These are phyloP conservation scores for Chloropsis cyanopogon DNA, from an alignment of 2,113 vertebrate species.

Conservation along the genomic window DNA sequence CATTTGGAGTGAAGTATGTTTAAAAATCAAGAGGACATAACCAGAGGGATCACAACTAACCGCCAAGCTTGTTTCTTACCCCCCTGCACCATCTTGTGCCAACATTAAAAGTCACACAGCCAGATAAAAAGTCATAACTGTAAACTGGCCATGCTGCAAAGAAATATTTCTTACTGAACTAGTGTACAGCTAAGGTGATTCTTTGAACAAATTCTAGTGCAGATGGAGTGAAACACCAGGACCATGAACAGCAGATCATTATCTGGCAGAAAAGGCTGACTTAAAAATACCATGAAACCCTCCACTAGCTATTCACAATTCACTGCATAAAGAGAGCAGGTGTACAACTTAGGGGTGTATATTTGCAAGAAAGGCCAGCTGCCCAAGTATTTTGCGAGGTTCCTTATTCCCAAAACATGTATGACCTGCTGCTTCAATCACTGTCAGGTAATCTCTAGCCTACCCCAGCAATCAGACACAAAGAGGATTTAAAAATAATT, in stretches of 20 bases:
- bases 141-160: not conserved
- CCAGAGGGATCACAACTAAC: not conserved
- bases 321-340: not conserved
- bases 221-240: not conserved
- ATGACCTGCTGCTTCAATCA: not conserved
- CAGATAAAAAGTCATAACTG: not conserved
- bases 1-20: not conserved
- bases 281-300: not conserved
- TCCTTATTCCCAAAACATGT: not conserved
- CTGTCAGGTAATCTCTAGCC: not conserved
- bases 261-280: not conserved
- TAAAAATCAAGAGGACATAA: not conserved
- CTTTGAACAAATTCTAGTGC: not conserved
- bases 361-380: not conserved
- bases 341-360: not conserved
- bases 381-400: not conserved
- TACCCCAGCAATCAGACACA: not conserved
- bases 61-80: not conserved
- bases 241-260: not conserved
- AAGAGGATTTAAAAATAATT: not conserved
- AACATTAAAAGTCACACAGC: not conserved
- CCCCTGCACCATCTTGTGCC: fast-evolving
- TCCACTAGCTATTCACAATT: not conserved
- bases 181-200: not conserved
- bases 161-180: not conserved